These are phyloP conservation scores for Chymomyza costata DNA, from an alignment of 1,140 invertebrate species.

Conservation along the genomic window DNA sequence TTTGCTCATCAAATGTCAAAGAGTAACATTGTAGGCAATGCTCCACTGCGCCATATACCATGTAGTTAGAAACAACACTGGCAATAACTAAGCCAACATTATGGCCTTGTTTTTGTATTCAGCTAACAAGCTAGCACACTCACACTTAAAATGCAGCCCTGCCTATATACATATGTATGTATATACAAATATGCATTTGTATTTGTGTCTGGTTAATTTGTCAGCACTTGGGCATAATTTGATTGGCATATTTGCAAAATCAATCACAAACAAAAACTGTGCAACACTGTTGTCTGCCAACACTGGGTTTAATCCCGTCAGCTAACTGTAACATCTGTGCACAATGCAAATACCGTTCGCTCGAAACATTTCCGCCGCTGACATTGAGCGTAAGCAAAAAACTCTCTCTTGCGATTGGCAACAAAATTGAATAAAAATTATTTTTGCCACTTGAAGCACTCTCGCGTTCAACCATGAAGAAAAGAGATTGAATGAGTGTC, in stretches of 20 bases:
- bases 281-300: constrained; percentile 41
- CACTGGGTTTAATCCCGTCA: constrained; percentile 44
- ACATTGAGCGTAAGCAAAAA: too few species aligned
- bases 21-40: constrained; percentile 7
- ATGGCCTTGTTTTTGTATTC: not conserved
- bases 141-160: too few species aligned
- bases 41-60: too few species aligned
- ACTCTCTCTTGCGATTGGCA: too few species aligned
- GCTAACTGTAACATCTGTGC: constrained; percentile 14
- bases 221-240: constrained; percentile 46
- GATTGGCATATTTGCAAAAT: constrained; percentile 43
- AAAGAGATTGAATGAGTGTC: too few species aligned
- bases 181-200: constrained; percentile 3
- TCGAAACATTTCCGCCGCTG: too few species aligned
- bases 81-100: too few species aligned
- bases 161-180: constrained; percentile 6
- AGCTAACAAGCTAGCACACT: too few species aligned
- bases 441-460: constrained; percentile 35
- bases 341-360: too few species aligned
- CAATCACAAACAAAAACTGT: constrained; percentile 31
- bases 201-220: constrained; percentile 44
- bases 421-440: constrained; percentile 57
- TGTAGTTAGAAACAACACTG: too few species aligned
- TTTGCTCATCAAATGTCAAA: constrained; percentile 11
- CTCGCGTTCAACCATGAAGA: too few species aligned